Base-by-base conservation (phyloP, 2,113 vertebrate genomes). In the Tympanuchus pallidicinctus region DNA sequence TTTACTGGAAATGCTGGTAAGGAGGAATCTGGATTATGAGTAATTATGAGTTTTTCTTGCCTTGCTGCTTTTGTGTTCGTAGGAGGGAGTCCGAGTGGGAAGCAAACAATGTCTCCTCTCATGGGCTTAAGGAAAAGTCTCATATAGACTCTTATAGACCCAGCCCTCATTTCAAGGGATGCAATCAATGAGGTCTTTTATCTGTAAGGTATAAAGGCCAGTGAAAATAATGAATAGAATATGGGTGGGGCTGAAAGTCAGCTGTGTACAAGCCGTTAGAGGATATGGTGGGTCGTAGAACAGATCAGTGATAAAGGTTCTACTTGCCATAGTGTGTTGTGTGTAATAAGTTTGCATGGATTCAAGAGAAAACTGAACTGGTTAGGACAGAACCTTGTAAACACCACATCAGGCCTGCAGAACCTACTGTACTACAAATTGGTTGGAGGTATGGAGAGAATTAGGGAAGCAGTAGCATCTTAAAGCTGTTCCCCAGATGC, bases 1-100 rank as follows among this genome's bases (percentile, higher is more conserved):
- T 99, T 99, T 88, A 95, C 45, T 72, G 95, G 66, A n/a, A 56
- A 72, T 14, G 70, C 25, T 76, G 98, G 99, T 99, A 96, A 96
- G 97, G 63, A 54, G 43, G 34, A 72, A 7, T 61, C 14, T 63
- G n/a, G 82, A 71, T 73, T 89, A 66, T 10, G 12, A 13, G 70
- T 77, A 78, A 71, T 73, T 89, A 63, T 8, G 12, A 13, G 72
- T 77, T 65, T 56, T 56, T 72, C 64, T 32, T 94, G 57, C 12
- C 40, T 57, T 78, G 16, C 30, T 70, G 14, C 34, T 15, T 42
- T 30, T 52, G 45, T 64, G 0, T 28, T 17, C 32, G 2, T 56
- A 74, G 34, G 87, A 45, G 57, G 22, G 40, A 57, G 59, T 42
- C 57, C 57, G 36, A 52, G 18, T 54, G 89, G 47, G 64, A 88